Evolutionary conservation across 64 coral and sea anemone species (phyloP).

Genomic region (Montipora sp.): DNA sequence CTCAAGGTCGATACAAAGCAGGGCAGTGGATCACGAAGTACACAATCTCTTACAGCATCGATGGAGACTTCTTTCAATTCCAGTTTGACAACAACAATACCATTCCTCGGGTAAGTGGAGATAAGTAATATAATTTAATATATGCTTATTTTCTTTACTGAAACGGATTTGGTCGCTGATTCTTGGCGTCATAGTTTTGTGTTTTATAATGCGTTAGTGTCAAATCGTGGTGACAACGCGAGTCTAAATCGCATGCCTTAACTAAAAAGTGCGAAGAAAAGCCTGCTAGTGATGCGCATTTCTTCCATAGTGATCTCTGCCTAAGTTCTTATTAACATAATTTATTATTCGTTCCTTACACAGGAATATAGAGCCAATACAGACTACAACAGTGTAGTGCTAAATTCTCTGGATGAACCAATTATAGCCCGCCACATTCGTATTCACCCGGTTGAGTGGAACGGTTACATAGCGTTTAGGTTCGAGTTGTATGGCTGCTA

Average conservation of each 20-base stretch:
- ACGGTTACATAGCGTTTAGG: conserved; percentile 50
- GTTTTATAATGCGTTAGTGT: too few species aligned
- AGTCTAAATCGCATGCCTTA: too few species aligned
- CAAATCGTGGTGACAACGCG: too few species aligned
- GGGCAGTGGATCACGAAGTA: background rate
- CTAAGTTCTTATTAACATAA: too few species aligned
- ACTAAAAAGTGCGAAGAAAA: too few species aligned
- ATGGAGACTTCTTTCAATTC: background rate
- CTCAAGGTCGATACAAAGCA: background rate
- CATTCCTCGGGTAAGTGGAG: background rate
- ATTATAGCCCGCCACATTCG: conserved; percentile 29
- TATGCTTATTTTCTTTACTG: too few species aligned
- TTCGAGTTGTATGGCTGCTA: conserved; percentile 59
- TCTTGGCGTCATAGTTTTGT: too few species aligned
- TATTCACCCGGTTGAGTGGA: conserved; percentile 31
- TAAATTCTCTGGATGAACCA: background rate
- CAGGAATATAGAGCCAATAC: background rate
- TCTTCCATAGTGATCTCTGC: too few species aligned
- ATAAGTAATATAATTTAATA: too few species aligned
- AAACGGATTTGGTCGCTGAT: too few species aligned
- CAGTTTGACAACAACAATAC: background rate
- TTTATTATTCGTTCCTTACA: too few species aligned
- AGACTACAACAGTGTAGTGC: background rate
- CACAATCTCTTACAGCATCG: conserved; percentile 19
- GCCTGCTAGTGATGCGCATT: too few species aligned